Evolutionary conservation across 2,888 invertebrate species (phyloP).

Genomic region (Thymelicus sylvestris): DNA sequence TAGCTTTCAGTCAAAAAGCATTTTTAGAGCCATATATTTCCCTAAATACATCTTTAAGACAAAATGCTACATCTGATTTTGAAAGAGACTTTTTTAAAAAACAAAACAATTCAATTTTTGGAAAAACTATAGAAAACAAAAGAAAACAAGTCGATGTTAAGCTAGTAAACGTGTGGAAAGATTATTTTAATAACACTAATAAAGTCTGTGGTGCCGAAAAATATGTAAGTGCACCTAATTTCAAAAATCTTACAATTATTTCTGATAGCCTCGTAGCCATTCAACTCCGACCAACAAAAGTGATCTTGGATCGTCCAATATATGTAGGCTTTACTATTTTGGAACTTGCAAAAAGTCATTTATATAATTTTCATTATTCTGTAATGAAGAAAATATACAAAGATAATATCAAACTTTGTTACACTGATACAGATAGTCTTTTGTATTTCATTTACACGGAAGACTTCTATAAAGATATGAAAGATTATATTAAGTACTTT

Average conservation of each 20-base stretch:
- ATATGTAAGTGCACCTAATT: slow-evolving; percentile 32
- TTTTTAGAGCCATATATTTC: slow-evolving; percentile 9
- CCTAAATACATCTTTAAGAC: slow-evolving; percentile 7
- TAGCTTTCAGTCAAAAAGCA: neutral
- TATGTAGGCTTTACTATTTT: slow-evolving; percentile 11
- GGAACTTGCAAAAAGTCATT: slow-evolving; percentile 37
- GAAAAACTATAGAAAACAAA: slow-evolving; percentile 36
- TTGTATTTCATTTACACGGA: slow-evolving; percentile 28
- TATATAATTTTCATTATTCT: slow-evolving; percentile 39
- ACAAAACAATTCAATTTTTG: slow-evolving; percentile 35
- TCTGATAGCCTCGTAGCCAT: slow-evolving; percentile 36
- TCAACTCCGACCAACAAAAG: slow-evolving; percentile 23
- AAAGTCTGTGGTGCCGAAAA: slow-evolving; percentile 23
- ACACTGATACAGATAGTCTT: slow-evolving; percentile 38
- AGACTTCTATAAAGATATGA: slow-evolving; percentile 32
- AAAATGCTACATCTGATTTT: slow-evolving; percentile 40
- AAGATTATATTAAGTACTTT: slow-evolving; percentile 1
- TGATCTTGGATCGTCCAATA: slow-evolving; percentile 34
- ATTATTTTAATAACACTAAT: slow-evolving; percentile 14
- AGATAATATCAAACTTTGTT: slow-evolving; percentile 25
- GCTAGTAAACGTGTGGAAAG: slow-evolving; percentile 14
- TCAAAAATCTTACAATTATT: slow-evolving; percentile 35
- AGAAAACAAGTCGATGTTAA: slow-evolving; percentile 27
- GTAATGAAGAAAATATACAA: slow-evolving; percentile 26
- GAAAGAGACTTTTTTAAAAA: slow-evolving; percentile 41